Conservation (phyloP, 2,113 vertebrate species). For the Cathartes aura region DNA sequence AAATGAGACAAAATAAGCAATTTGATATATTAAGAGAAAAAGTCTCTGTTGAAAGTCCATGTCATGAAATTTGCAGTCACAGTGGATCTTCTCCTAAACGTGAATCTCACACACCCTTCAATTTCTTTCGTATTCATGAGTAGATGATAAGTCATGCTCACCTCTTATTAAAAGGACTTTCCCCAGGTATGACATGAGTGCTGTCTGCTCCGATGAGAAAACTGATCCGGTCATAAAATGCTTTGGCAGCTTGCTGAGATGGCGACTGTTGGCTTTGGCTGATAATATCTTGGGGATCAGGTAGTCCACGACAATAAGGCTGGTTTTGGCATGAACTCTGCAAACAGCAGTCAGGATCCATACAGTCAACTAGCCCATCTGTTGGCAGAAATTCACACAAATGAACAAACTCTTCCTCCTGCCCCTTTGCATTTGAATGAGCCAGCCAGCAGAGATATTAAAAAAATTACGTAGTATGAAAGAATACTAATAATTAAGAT, state of each 20-base stretch:
- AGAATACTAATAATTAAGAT: slow-evolving; percentile 15
- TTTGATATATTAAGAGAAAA: background rate
- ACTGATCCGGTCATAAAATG: slow-evolving; percentile 91
- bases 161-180: slow-evolving; percentile 96
- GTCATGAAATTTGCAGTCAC: background rate
- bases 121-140: background rate
- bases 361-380: slow-evolving; percentile 96
- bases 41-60: background rate
- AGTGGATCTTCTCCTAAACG: background rate
- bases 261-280: slow-evolving; percentile 85
- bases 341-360: slow-evolving; percentile 97
- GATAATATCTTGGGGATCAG: slow-evolving; percentile 88
- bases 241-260: slow-evolving; percentile 89
- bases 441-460: background rate
- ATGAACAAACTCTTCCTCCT: slow-evolving; percentile 38
- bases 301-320: slow-evolving; percentile 89
- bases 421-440: background rate
- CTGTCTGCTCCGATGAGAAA: slow-evolving; percentile 90
- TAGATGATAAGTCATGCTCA: slow-evolving; percentile 70
- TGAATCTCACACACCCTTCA: background rate
- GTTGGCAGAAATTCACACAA: slow-evolving; percentile 74
- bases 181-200: slow-evolving; percentile 91
- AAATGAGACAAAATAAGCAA: background rate
- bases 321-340: slow-evolving; percentile 95
- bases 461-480: background rate